phyloP scores from a whole-genome alignment of 1,140 invertebrate genomes.

The Oncopodura yosiiana region DNA sequence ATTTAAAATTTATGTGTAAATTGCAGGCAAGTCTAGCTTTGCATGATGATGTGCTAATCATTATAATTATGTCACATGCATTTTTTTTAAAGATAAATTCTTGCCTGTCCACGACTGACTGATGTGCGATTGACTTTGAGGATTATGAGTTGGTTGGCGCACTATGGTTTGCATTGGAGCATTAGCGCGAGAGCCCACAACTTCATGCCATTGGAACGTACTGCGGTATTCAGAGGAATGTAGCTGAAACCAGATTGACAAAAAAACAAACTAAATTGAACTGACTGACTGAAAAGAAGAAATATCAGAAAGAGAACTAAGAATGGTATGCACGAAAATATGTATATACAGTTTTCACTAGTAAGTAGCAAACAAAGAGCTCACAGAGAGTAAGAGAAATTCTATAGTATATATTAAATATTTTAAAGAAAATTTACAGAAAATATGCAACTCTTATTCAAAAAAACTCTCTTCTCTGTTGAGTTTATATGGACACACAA shows the following conservation, averaged over 20 bases:
- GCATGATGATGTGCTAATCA: too few relatives aligned
- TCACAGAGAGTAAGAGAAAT: too few relatives aligned
- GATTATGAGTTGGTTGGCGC: slow-evolving; percentile 42
- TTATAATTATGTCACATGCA: too few relatives aligned
- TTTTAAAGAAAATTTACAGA: too few relatives aligned
- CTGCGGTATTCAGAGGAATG: slow-evolving; percentile 84
- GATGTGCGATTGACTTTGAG: not conserved
- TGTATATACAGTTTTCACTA: slow-evolving; percentile 1
- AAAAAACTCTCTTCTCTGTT: too few relatives aligned
- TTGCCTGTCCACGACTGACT: too few relatives aligned
- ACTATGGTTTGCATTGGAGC: slow-evolving; percentile 50
- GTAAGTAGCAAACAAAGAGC: slow-evolving; percentile 9
- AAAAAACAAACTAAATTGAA: slow-evolving; percentile 1
- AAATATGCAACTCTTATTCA: too few relatives aligned
- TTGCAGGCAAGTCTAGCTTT: too few relatives aligned
- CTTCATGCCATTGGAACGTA: slow-evolving; percentile 86
- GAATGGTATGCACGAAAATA: slow-evolving; percentile 3
- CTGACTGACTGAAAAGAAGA: not conserved
- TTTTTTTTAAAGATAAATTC: too few relatives aligned
- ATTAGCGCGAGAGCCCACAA: slow-evolving; percentile 56
- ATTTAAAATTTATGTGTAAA: too few relatives aligned
- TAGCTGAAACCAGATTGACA: slow-evolving; percentile 55
- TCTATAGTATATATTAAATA: too few relatives aligned
- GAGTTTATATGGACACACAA: too few relatives aligned
- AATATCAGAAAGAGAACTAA: not conserved